A percentile compares a stretch with the other conserved stretches of the same genome.
Conservation (phyloP, 1,140 invertebrate species). For the Caenorhabditis briggsae region DNA sequence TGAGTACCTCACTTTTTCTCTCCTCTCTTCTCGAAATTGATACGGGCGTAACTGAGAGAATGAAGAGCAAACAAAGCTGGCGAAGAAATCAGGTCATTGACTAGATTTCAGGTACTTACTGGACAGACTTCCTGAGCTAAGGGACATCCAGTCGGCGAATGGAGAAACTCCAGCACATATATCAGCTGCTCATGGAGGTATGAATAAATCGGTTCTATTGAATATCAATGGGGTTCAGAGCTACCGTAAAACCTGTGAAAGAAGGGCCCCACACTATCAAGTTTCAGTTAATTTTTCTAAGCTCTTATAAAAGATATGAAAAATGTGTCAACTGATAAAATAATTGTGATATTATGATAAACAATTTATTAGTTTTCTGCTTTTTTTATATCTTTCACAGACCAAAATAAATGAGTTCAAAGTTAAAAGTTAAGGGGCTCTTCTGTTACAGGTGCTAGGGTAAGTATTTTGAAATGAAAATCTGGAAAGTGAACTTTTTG, state of each 20-base stretch:
- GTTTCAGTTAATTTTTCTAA: too few species aligned
- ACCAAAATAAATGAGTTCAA: too few species aligned
- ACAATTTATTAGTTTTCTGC: too few species aligned
- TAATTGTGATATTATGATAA: too few species aligned
- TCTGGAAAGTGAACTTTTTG: background rate
- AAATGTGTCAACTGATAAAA: too few species aligned
- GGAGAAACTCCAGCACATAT: conserved; percentile 60
- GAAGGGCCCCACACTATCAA: too few species aligned
- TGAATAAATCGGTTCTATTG: background rate
- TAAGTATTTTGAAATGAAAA: too few species aligned
- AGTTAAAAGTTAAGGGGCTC: too few species aligned
- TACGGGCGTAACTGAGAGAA: background rate
- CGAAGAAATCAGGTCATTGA: conserved; percentile 13
- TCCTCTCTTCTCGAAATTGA: conserved; percentile 44
- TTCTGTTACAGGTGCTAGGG: too few species aligned
- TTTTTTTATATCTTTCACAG: too few species aligned
- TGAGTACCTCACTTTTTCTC: background rate
- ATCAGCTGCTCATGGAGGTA: conserved; percentile 50
- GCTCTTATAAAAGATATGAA: too few species aligned
- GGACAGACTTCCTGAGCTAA: conserved; percentile 57
- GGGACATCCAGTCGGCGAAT: conserved; percentile 48
- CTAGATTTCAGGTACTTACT: conserved; percentile 54
- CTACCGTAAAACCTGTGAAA: background rate
- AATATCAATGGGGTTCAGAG: too few species aligned
- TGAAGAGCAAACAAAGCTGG: conserved; percentile 16